Conservation (phyloP, 2,888 invertebrate genomes). For the Eristalis arbustorum region DNA sequence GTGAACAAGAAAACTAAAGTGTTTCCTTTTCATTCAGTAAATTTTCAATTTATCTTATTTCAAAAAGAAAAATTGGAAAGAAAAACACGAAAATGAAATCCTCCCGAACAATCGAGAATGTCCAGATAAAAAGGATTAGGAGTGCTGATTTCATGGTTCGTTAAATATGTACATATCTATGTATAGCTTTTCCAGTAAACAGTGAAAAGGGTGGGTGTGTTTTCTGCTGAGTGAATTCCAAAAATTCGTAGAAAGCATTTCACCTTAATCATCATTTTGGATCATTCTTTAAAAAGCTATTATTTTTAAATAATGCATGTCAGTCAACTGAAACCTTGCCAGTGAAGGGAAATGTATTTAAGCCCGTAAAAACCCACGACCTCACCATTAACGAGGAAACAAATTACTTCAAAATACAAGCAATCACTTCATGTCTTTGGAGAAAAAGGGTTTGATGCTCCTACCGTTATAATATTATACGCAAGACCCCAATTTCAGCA, state of each 20-base stretch:
- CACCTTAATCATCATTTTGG: slow-evolving; percentile 2
- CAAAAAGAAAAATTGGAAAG: background rate
- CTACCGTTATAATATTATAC: background rate
- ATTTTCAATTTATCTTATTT: slow-evolving; percentile 35
- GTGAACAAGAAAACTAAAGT: background rate
- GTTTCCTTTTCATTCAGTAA: slow-evolving; percentile 26
- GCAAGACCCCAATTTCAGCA: too few relatives aligned
- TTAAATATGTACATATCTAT: slow-evolving; percentile 50
- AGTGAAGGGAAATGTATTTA: background rate
- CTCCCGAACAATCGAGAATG: slow-evolving; percentile 4
- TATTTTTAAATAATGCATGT: background rate
- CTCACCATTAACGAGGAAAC: slow-evolving; percentile 1
- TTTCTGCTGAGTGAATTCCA: background rate
- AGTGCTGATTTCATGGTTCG: slow-evolving; percentile 50
- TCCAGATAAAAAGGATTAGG: slow-evolving; percentile 43
- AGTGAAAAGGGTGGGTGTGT: background rate
- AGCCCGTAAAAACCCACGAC: background rate
- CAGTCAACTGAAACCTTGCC: background rate
- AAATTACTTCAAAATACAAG: slow-evolving; percentile 21
- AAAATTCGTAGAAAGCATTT: background rate
- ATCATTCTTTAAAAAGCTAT: background rate
- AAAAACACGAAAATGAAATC: slow-evolving; percentile 6
- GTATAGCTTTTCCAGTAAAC: slow-evolving; percentile 14
- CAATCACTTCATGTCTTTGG: background rate
- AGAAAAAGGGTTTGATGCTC: slow-evolving; percentile 7